These are phyloP conservation scores for Hirtodrosophila duncani DNA, from an alignment of 2,888 invertebrate genomes.

Conservation along the genomic window DNA sequence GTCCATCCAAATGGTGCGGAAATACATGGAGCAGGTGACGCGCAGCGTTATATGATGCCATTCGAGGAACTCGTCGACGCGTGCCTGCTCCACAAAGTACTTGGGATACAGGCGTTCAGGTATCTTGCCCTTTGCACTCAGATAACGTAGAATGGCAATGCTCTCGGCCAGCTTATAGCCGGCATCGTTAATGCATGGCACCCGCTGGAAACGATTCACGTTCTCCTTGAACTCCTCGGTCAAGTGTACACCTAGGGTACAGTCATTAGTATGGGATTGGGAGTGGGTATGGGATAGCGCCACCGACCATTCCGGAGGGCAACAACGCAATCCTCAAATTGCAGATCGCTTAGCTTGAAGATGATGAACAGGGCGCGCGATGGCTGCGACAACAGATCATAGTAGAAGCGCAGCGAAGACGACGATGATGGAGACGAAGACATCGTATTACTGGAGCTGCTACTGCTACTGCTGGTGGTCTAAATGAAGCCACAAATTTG, in stretches of 20 bases:
- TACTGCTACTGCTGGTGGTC: no score
- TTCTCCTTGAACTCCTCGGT: constrained; percentile 80
- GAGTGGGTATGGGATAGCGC: not conserved
- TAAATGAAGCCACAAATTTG: no score
- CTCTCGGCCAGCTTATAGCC: constrained; percentile 84
- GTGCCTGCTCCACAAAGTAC: constrained; percentile 81
- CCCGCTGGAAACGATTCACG: constrained; percentile 82
- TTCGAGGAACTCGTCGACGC: constrained; percentile 85
- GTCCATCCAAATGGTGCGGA: constrained; percentile 79
- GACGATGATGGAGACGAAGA: no score
- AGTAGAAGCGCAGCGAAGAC: constrained; percentile 81
- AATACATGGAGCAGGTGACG: constrained; percentile 81
- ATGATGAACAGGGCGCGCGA: constrained; percentile 85
- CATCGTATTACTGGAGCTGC: no score
- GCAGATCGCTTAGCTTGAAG: constrained; percentile 82
- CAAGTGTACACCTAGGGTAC: constrained; percentile 80
- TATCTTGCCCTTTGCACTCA: constrained; percentile 73
- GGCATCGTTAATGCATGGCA: constrained; percentile 85
- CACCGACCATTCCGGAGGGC: constrained; percentile 82
- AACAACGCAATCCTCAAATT: constrained; percentile 82
- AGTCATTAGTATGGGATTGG: not conserved
- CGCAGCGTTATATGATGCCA: constrained; percentile 85
- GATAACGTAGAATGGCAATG: constrained; percentile 82
- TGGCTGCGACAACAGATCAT: constrained; percentile 87
- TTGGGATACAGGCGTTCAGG: constrained; percentile 83